A percentile compares a stretch with the other conserved stretches of the same genome.
These are phyloP conservation scores for Eupelmus urozonus DNA, from an alignment of 2,888 invertebrate species.

Conservation along the genomic window DNA sequence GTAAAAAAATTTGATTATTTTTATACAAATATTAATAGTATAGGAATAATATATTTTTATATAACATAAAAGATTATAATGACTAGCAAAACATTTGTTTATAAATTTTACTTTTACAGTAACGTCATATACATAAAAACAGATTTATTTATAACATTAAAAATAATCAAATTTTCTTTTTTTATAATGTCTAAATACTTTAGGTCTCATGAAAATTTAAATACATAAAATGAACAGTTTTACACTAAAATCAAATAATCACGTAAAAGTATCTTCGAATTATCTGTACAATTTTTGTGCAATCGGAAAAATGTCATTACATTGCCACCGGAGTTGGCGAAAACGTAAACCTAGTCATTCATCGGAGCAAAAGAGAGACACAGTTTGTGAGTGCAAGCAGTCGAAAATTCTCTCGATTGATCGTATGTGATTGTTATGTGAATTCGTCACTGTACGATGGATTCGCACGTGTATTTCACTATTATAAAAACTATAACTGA, in stretches of 20 bases:
- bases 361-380: too few relatives aligned
- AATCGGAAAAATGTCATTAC: slow-evolving; percentile 18
- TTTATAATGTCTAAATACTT: not conserved
- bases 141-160: slow-evolving; percentile 22
- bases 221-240: not conserved
- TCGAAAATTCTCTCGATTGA: slow-evolving; percentile 38
- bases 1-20: slow-evolving; percentile 44
- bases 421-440: slow-evolving; percentile 50
- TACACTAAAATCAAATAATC: slow-evolving; percentile 8
- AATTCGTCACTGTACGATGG: slow-evolving; percentile 34
- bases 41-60: slow-evolving; percentile 45
- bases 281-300: slow-evolving; percentile 33
- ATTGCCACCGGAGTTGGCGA: slow-evolving; percentile 9
- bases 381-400: too few relatives aligned
- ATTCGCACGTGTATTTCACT: slow-evolving; percentile 38
- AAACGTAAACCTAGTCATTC: too few relatives aligned
- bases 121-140: not conserved
- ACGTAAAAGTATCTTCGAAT: slow-evolving; percentile 23
- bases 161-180: slow-evolving; percentile 15
- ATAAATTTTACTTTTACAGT: slow-evolving; percentile 6
- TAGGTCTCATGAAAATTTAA: not conserved
- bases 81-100: not conserved
- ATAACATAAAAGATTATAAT: slow-evolving; percentile 16
- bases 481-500: slow-evolving; percentile 45
- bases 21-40: slow-evolving; percentile 33